phyloP scores from a whole-genome alignment of 2,888 invertebrate species.

The Drosophila mulleri region DNA sequence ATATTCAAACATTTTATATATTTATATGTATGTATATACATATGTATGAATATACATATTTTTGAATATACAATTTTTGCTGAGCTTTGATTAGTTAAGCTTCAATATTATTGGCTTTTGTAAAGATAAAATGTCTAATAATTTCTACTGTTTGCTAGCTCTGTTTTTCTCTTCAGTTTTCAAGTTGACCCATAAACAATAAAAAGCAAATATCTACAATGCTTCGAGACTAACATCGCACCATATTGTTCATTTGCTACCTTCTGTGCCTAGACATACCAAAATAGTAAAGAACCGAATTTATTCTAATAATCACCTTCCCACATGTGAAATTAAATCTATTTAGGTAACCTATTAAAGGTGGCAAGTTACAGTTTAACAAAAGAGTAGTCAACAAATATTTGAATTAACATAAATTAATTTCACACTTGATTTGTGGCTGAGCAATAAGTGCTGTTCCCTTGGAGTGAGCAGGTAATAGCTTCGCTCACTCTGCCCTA shows the following conservation, averaged over 20 bases:
- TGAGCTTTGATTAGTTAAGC: too few species aligned
- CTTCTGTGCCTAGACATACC: background rate
- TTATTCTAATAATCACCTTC: background rate
- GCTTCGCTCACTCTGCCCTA: background rate
- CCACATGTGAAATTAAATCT: background rate
- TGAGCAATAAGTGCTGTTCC: slow-evolving; percentile 29
- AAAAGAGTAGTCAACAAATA: slow-evolving; percentile 3
- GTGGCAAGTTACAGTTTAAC: background rate
- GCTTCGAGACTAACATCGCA: too few species aligned
- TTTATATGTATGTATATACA: too few species aligned
- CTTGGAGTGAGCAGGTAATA: background rate
- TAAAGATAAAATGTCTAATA: background rate
- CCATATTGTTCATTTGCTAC: background rate
- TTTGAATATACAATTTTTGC: too few species aligned
- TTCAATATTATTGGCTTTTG: background rate
- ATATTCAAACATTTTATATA: too few species aligned
- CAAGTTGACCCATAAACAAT: background rate
- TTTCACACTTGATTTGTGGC: slow-evolving; percentile 59
- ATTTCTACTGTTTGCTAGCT: background rate
- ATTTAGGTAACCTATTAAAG: background rate
- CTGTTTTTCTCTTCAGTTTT: background rate
- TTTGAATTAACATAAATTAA: slow-evolving; percentile 12
- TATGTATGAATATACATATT: too few species aligned
- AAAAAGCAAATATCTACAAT: background rate
- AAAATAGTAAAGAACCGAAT: background rate